Evolutionary conservation across 2,888 invertebrate species (phyloP), one percentile per base, ranked within the genome.

Genomic region (Apeira syringaria): DNA sequence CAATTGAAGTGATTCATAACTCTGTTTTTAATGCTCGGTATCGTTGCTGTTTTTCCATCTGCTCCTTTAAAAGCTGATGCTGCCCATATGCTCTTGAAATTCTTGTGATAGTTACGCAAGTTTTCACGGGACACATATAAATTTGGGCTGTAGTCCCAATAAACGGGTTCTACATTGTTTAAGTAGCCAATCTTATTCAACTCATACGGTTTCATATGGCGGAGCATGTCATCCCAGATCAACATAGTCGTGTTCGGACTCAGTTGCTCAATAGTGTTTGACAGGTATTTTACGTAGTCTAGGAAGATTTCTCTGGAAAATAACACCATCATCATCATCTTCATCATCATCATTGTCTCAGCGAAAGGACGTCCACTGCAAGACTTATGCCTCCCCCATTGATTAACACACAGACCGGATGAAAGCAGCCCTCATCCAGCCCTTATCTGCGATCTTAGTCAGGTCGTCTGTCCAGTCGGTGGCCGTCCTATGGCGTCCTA

Each of bases 31-130:
- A 93, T 75, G 44, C 92, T 82, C 0, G 93, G 92, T 0, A 92
- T 68, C 10, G 87, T 86, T 40, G 90, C 81, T 2, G 75, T 76
- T 0, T 68, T 67, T 0, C 91, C 92, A 29, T 93, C 93, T 0
- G 94, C 94, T 0, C 97, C 97, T 87, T 97, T 97, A 66, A 94
- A 97, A 0, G 97, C 96, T 45, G 95, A 94, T 0, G 96, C 96
- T 27, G 94, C 90, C 96, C 97, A 97, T 12, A 96, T 82, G 24
- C 91, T 90, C 1, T 90, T 80, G 74, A 97, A 97, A 5, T 61
- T 64, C 13, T 55, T 64, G 22, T 76, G 74, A 31, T 83, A 78
- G 17, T 68, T 64, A 2, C 63, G 56, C 6, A 85, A 44, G 25
- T 61, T 59, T 0, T 31, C 72, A 53, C 71, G 89, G 61, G 67